Evolutionary conservation across 1,140 invertebrate species (phyloP).

Genomic region (Caenorhabditis remanei): DNA sequence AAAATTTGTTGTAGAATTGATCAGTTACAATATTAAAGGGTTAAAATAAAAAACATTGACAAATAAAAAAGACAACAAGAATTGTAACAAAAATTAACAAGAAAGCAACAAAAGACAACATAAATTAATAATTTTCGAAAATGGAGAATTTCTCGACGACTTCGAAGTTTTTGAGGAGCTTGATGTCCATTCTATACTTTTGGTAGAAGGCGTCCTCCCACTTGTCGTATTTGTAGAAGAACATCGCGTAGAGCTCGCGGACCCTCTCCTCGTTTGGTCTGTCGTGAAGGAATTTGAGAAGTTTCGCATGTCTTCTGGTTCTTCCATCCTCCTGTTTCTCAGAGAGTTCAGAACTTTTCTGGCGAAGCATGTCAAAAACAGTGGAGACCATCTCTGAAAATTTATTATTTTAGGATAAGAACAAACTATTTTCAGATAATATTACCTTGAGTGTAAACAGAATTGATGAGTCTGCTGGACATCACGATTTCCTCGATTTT

Average conservation of each 20-base stretch:
- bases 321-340: not conserved
- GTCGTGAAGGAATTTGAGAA: not conserved
- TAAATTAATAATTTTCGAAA: not conserved
- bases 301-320: not conserved
- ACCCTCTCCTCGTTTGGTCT: not conserved
- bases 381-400: not conserved
- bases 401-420: not conserved
- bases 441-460: not conserved
- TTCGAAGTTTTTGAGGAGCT: not conserved
- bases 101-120: not conserved
- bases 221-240: not conserved
- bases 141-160: not conserved
- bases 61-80: too few species aligned
- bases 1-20: too few species aligned
- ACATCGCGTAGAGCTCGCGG: conserved; percentile 1
- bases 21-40: too few species aligned
- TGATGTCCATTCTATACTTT: not conserved
- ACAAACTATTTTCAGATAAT: not conserved
- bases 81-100: too few species aligned
- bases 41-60: too few species aligned
- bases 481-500: not conserved
- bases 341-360: not conserved
- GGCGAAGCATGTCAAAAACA: not conserved
- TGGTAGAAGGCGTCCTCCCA: not conserved
- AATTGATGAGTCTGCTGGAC: not conserved